phyloP scores from a whole-genome alignment of 2,888 invertebrate genomes.

The Sphaerolaimus hirsutus region DNA sequence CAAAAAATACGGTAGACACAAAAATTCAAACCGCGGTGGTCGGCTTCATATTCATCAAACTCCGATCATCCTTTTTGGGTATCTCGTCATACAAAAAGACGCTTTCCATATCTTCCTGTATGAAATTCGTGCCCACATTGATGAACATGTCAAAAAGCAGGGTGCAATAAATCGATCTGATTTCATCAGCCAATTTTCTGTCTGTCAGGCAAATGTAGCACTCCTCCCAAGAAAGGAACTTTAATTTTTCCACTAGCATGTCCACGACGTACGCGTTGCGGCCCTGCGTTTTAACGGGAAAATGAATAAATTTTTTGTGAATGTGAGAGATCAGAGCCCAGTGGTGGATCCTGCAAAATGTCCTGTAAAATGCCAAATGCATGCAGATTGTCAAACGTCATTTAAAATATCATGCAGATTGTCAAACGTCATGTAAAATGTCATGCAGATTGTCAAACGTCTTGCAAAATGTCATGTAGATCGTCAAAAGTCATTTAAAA shows the following conservation, averaged over 20 bases:
- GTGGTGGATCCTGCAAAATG: no score
- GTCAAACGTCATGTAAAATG: no score
- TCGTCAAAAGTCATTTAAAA: no score
- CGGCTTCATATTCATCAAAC: neutral
- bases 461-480: no score
- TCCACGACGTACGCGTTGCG: constrained; percentile 24
- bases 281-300: constrained; percentile 14
- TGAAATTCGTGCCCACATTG: constrained; percentile 24
- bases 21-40: no score
- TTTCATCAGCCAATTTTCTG: constrained; percentile 21
- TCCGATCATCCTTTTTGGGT: constrained; percentile 13
- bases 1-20: no score
- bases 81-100: constrained; percentile 26
- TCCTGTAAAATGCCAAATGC: no score
- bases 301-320: neutral
- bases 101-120: constrained; percentile 23
- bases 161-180: constrained; percentile 26
- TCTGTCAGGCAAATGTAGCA: constrained; percentile 25
- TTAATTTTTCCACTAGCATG: constrained; percentile 23
- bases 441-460: no score
- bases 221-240: constrained; percentile 26
- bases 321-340: no score
- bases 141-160: constrained; percentile 25
- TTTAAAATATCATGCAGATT: no score
- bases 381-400: no score